These are phyloP conservation scores for Cyrtonyx montezumae DNA, from an alignment of 2,113 vertebrate species.

Conservation along the genomic window DNA sequence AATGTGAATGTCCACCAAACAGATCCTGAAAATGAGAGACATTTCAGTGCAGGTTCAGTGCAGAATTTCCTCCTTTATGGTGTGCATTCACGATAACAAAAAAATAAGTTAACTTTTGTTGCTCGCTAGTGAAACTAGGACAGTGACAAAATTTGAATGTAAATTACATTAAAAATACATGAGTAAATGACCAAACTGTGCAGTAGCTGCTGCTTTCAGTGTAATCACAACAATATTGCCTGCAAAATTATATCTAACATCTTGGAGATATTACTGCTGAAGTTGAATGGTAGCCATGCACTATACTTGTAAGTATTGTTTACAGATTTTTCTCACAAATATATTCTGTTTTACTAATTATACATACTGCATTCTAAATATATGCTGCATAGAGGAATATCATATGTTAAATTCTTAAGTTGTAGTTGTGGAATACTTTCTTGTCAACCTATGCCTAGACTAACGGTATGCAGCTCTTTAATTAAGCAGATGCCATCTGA, in stretches of 20 bases:
- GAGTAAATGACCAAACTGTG: not conserved
- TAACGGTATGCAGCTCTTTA: not conserved
- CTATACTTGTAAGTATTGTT: not conserved
- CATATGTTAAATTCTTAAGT: not conserved
- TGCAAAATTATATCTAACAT: not conserved
- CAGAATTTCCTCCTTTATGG: not conserved
- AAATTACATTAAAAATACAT: not conserved
- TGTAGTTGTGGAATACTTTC: not conserved
- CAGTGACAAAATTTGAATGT: not conserved
- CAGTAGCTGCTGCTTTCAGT: not conserved
- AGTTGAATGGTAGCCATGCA: not conserved
- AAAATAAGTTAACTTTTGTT: not conserved
- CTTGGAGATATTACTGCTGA: not conserved
- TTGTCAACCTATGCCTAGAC: not conserved
- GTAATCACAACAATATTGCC: not conserved
- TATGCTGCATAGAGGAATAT: not conserved
- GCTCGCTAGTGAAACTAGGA: not conserved
- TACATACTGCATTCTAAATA: not conserved
- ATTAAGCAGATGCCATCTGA: conserved; percentile 13
- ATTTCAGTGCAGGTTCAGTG: not conserved
- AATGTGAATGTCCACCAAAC: not conserved
- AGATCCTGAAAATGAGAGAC: not conserved
- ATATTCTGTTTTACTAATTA: not conserved
- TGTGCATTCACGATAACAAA: not conserved
- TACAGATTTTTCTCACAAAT: not conserved